Conservation (phyloP, 2,888 invertebrate genomes). For the Melinopterus prodromus region DNA sequence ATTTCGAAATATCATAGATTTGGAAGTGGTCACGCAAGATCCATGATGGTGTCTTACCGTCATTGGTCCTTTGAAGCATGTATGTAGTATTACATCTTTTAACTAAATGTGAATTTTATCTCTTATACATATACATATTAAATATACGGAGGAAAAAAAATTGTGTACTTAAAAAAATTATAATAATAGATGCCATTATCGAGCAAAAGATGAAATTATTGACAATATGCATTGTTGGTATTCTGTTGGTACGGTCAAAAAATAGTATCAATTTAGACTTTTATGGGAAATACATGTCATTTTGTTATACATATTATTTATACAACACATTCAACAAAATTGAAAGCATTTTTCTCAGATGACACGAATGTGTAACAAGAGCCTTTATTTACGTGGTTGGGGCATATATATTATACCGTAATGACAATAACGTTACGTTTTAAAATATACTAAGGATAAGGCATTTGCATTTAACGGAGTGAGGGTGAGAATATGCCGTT, state of each 20-base stretch:
- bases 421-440: background rate
- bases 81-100: background rate
- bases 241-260: too few species aligned
- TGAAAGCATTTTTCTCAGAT: too few species aligned
- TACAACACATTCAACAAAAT: too few species aligned
- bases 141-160: background rate
- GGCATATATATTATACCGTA: slow-evolving; percentile 4
- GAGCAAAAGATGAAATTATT: too few species aligned
- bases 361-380: background rate
- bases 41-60: background rate
- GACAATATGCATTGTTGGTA: too few species aligned
- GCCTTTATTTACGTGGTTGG: background rate
- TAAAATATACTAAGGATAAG: background rate
- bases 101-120: background rate
- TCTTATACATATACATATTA: background rate
- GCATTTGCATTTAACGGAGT: background rate
- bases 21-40: background rate
- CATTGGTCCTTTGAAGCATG: background rate
- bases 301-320: too few species aligned
- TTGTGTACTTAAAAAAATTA: too few species aligned
- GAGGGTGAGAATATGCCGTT: background rate
- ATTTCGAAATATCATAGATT: background rate
- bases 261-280: too few species aligned
- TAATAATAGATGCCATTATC: too few species aligned
- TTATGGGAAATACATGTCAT: too few species aligned